phyloP scores from a whole-genome alignment of 2,797 vertebrate species.

The Scleropages formosus region DNA sequence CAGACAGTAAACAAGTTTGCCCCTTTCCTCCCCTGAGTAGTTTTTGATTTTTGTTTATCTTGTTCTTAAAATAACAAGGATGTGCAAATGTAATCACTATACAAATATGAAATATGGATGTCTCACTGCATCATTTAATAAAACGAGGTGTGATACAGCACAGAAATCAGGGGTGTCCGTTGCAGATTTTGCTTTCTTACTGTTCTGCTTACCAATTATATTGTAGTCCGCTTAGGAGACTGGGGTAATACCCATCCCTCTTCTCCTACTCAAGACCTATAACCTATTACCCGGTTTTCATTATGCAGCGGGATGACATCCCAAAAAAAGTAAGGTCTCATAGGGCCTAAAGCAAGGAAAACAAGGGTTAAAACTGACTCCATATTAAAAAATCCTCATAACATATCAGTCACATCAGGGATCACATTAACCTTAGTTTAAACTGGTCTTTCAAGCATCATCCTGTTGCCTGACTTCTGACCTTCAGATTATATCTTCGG shows the following conservation, averaged over 20 bases:
- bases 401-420: background rate
- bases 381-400: no score
- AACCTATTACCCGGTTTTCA: background rate
- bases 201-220: background rate
- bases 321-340: background rate
- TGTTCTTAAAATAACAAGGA: conserved; percentile 6
- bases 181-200: background rate
- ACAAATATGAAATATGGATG: conserved; percentile 12
- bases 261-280: background rate
- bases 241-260: background rate
- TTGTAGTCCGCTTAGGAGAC: background rate
- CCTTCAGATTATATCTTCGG: background rate
- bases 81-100: no score
- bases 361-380: no score
- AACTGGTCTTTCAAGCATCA: background rate
- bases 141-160: no score
- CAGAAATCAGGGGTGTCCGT: no score
- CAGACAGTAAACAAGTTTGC: conserved; percentile 5
- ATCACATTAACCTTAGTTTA: conserved; percentile 23
- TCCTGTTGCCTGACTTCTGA: conserved; percentile 3
- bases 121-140: background rate
- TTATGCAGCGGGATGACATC: background rate
- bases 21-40: conserved; percentile 9
- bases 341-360: background rate
- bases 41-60: background rate